Percentiles rank a stretch among this genome's conserved stretches.
Evolutionary conservation across 2,797 vertebrate species (phyloP).

Genomic region (Pantherophis vulpinus): DNA sequence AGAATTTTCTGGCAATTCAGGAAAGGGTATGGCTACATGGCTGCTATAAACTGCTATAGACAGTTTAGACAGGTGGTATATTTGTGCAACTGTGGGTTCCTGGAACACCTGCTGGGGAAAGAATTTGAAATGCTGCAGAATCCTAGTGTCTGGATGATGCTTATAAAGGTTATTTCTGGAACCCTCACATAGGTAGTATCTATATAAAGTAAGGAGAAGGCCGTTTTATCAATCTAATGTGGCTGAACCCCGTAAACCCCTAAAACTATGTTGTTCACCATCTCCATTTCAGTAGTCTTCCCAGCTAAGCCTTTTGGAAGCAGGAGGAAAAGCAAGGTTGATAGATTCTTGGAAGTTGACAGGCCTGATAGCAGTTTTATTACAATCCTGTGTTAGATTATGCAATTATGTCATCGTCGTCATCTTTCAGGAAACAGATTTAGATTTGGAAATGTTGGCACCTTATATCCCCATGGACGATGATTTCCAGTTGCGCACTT

Average conservation of each 20-base stretch:
- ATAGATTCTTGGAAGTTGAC: not conserved
- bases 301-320: not conserved
- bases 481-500: constrained; percentile 91
- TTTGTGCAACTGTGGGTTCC: not conserved
- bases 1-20: not conserved
- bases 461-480: constrained; percentile 99
- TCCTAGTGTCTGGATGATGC: not conserved
- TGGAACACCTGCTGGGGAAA: not conserved
- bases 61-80: not conserved
- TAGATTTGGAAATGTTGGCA: constrained; percentile 96
- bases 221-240: not conserved
- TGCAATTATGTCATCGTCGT: not conserved
- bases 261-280: not conserved
- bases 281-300: not conserved
- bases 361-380: not conserved
- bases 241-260: not conserved
- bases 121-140: not conserved
- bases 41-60: not conserved
- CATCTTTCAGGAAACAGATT: constrained; percentile 79
- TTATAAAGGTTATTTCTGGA: not conserved
- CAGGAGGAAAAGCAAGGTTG: not conserved
- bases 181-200: not conserved
- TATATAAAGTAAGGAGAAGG: not conserved
- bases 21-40: not conserved
- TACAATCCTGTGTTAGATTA: not conserved